These are phyloP conservation scores for Arnoldichthys spilopterus DNA, from an alignment of 2,797 vertebrate genomes.

Conservation along the genomic window DNA sequence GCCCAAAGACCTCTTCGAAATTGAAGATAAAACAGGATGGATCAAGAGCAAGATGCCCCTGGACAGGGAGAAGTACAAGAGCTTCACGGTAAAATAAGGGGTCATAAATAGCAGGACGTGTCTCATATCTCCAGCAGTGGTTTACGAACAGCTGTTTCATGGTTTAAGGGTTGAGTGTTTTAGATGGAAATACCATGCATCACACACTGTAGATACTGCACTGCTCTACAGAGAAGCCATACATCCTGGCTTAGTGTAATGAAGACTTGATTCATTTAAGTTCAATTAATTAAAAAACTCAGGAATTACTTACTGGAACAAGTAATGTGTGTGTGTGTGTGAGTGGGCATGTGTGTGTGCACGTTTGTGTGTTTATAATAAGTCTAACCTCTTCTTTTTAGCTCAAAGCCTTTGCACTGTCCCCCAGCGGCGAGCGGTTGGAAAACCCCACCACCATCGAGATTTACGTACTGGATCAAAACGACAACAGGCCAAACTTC, in stretches of 20 bases:
- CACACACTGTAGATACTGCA: neutral
- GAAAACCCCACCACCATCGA: conserved; percentile 95
- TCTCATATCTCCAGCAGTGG: neutral
- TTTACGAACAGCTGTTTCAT: conserved; percentile 41
- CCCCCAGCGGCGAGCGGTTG: conserved; percentile 86
- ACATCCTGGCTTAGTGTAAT: neutral
- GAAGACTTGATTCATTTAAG: neutral
- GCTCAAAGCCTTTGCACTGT: conserved; percentile 94
- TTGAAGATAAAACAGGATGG: conserved; percentile 88
- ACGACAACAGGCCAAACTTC: conserved; percentile 93
- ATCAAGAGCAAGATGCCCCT: conserved; percentile 89
- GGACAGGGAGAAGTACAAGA: conserved; percentile 89
- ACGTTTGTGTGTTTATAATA: neutral
- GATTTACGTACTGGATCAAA: conserved; percentile 96
- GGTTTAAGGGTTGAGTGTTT: conserved; percentile 20
- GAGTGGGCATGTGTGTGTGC: too few species aligned
- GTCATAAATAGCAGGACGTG: conserved; percentile 14
- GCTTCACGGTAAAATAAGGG: conserved; percentile 83
- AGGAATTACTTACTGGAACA: neutral
- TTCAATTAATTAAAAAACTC: too few species aligned
- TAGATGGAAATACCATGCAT: neutral
- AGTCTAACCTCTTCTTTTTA: conserved; percentile 58
- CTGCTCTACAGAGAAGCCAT: neutral
- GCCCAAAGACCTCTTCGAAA: conserved; percentile 91
- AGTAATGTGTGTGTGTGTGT: too few species aligned